Base-by-base conservation (phyloP, 1,140 invertebrate genomes). In the Macrobrachium rosenbergii region DNA sequence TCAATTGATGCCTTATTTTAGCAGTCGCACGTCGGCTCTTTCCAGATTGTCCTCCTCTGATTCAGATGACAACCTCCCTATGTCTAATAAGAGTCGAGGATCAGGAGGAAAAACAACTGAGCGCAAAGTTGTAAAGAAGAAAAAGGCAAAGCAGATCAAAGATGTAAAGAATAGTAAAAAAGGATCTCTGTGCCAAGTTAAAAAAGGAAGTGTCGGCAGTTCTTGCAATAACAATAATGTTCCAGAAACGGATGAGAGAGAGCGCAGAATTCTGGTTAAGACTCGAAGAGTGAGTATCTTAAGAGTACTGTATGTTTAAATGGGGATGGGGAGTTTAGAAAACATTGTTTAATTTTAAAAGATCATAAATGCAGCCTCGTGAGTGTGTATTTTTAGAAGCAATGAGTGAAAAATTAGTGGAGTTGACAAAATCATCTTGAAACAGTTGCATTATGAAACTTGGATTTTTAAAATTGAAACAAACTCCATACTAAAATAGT, bases 131-230 rank as follows among this genome's bases (percentile, higher is more conserved):
- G 76, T 87, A 6, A 80, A 87, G 58, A 89, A 89, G 82, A 90
- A 90, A 75, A 90, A 90, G n/a, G 76, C 83, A 45, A 86, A 89
- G 67, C 82, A 85, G 23, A 63, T 85, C 5, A 89, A 90, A 77
- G 88, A 90, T 73, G 80, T 83, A 37, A 90, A 90, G 59, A 82
- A 69, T 73, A 83, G 73, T 72, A 72, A 82, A 63, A 82, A 90
- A 83, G 73, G 72, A 52, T 23, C 60, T 28, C 60, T 7, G 52
- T 79, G 75, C 59, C 43, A 60, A 43, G 37, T 45, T 64, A 52
- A 52, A 12, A 52, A 52, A 12, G 77, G 19, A 19, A 80, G n/a
- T 28, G 69, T 84, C 21, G 79, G 69, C 37, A 77, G 37, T 28
- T 59, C 43, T 37, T 52, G 85, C 59, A 82, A 80, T 63, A 75